Evolutionary conservation across 2,888 invertebrate genomes (phyloP).

Genomic region (Gryllus longicercus): DNA sequence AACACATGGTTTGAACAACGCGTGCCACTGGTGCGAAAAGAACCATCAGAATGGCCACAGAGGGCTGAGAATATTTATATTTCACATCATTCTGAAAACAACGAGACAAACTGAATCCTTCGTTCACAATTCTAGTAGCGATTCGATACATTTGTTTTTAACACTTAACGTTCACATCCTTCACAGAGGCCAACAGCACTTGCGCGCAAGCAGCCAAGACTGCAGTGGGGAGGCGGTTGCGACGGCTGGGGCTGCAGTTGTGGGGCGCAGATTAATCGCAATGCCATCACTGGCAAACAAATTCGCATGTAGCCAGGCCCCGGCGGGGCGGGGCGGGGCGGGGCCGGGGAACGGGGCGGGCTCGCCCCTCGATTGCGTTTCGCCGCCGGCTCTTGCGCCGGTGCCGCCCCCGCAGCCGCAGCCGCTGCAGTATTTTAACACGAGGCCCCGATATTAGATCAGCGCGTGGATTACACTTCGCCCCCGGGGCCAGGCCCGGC

Average conservation of each 20-base stretch:
- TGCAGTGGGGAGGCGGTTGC: slow-evolving; percentile 20
- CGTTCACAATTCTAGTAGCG: no score
- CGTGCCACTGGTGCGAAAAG: no score
- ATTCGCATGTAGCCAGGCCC: neutral
- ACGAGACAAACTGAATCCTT: no score
- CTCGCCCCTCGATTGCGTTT: no score
- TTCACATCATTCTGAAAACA: no score
- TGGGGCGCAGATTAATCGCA: slow-evolving; percentile 26
- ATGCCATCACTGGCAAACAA: slow-evolving; percentile 30
- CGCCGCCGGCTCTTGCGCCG: neutral
- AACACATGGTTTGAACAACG: no score
- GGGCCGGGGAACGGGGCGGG: no score
- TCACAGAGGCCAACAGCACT: neutral
- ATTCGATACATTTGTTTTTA: no score
- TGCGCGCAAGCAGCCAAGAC: neutral
- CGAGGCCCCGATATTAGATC: neutral
- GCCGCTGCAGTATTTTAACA: neutral
- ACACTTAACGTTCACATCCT: neutral
- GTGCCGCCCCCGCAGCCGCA: neutral
- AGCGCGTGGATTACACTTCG: neutral
- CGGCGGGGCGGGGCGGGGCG: no score
- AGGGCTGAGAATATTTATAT: no score
- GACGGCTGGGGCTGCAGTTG: slow-evolving; percentile 22
- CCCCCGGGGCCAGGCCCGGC: neutral
- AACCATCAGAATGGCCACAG: no score